Base-by-base conservation (phyloP, 2,888 invertebrate genomes). In the Liodrosophila aerea region DNA sequence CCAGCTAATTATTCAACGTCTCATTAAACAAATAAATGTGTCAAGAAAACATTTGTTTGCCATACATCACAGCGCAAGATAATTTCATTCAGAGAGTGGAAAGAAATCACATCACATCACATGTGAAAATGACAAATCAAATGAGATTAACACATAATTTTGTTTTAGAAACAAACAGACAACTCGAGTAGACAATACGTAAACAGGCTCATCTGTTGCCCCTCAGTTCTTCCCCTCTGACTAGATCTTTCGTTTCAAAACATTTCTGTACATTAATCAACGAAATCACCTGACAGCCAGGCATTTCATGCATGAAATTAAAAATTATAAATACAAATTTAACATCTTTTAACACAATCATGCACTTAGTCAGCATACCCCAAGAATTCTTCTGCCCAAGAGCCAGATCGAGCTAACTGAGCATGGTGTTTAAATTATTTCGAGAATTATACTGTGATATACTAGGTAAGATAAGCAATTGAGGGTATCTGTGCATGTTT, bases 121-220 rank as follows among this genome's bases (percentile, higher is more conserved):
- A 84, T 76, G 65, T 84, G 84, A 71, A 75, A 84, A 77, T 73
- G 77, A 81, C 81, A 81, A 81, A 84, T 84, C 80, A 84, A 77
- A 81, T 81, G 58, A 71, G 74, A 84, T 81, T 81, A 83, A 74
- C 80, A 83, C 80, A 66, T 76, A 64, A 78, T 73, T 83, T 77
- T 57, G 18, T 52, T 45, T 52, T 4, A 13, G 33, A 68, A 60
- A 58, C 56, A 61, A 64, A 68, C 68, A 50, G 56, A 47, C 50
- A 66, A 52, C 64, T 59, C 62, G 68, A 60, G 59, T 64, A 47
- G 39, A 40, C 52, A 16, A 43, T 31, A 52, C n/a, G 12, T 29
- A 7, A 22, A 12, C 1, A 45, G 7, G n/a, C 4, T n/a, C 13
- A 11, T 15, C 13, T 40, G 8, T 12, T 11, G 8, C n/a, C 12